These are phyloP conservation scores for Rhingia campestris DNA, from an alignment of 2,888 invertebrate species.

Conservation along the genomic window DNA sequence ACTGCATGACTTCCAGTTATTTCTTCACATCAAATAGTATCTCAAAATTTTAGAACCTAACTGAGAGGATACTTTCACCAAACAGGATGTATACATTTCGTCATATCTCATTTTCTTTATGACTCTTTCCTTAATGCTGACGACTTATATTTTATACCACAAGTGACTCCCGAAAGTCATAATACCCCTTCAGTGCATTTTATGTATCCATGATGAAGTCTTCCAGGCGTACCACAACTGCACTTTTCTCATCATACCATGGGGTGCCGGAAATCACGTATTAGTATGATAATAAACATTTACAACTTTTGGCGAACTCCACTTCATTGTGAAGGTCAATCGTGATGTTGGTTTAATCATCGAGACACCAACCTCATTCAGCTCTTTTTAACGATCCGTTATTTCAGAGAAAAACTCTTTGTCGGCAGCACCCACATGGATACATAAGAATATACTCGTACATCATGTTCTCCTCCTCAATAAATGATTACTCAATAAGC, in stretches of 20 bases:
- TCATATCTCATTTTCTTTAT: background rate
- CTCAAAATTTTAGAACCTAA: too few species aligned
- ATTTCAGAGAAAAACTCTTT: slow-evolving; percentile 3
- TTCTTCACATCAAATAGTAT: too few species aligned
- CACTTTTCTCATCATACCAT: background rate
- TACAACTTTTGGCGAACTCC: background rate
- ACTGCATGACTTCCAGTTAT: too few species aligned
- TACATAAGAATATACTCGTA: background rate
- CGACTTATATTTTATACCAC: background rate
- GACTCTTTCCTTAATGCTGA: background rate
- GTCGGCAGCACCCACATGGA: background rate
- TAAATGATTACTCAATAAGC: slow-evolving; percentile 29
- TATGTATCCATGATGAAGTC: background rate
- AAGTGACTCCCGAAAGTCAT: slow-evolving; percentile 2
- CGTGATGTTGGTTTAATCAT: slow-evolving; percentile 26
- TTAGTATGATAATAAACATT: slow-evolving; percentile 3
- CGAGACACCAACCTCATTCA: background rate
- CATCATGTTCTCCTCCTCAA: background rate
- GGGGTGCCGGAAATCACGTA: slow-evolving; percentile 1
- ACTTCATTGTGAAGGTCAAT: slow-evolving; percentile 38
- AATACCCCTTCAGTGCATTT: background rate
- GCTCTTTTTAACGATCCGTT: slow-evolving; percentile 23
- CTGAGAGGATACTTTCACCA: too few species aligned
- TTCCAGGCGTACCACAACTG: background rate
- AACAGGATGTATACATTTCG: too few species aligned